phyloP scores from a whole-genome alignment of 1,140 invertebrate species.

The Scaptomyza pallida region DNA sequence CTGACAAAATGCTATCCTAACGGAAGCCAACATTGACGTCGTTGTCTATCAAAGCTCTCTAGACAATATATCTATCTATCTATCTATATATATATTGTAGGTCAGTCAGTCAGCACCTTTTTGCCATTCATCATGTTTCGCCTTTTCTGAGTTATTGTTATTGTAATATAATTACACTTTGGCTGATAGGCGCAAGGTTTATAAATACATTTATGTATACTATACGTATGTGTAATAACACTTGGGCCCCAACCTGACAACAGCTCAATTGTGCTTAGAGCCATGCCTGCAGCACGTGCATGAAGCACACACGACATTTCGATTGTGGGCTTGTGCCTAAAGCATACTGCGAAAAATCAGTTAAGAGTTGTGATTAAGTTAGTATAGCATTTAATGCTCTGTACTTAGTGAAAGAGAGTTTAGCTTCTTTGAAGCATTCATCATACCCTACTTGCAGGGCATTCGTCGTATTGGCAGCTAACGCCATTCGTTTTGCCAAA shows the following conservation, averaged over 20 bases:
- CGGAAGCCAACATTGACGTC: conserved; percentile 16
- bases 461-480: not conserved
- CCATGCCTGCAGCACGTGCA: conserved; percentile 48
- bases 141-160: conserved; percentile 6
- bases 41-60: conserved; percentile 15
- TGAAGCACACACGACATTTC: conserved; percentile 3
- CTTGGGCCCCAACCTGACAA: conserved; percentile 1
- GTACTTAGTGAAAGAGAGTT: not conserved
- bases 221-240: not conserved
- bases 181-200: conserved; percentile 28
- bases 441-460: conserved; percentile 1
- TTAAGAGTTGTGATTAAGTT: not conserved
- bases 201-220: not conserved
- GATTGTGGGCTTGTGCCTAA: not conserved
- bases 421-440: no score
- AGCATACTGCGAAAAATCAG: no score
- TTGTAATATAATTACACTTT: conserved; percentile 27
- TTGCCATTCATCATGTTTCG: conserved; percentile 28
- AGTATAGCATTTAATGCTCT: conserved; percentile 1
- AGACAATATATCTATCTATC: not conserved
- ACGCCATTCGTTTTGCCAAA: conserved; percentile 25
- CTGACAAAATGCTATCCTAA: conserved; percentile 39
- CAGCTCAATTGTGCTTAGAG: conserved; percentile 38
- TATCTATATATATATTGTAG: conserved; percentile 20
- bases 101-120: not conserved